Conservation (phyloP, 2,888 invertebrate species). For the Phortica magna region DNA sequence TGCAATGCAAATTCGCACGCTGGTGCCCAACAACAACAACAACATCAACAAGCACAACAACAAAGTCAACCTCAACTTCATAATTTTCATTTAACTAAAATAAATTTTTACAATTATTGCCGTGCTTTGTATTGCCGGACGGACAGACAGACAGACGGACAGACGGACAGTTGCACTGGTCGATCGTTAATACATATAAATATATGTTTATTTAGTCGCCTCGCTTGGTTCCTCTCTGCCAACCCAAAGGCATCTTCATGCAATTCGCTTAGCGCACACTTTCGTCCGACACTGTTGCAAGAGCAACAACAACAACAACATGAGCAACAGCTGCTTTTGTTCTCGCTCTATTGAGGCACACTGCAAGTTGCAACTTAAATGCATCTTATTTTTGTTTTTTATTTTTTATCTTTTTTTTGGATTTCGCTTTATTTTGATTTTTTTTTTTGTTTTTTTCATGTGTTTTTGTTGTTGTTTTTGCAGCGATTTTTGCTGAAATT, state of each 20-base stretch:
- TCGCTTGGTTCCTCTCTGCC: too few species aligned
- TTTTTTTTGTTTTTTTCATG: conserved; percentile 36
- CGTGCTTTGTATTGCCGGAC: not conserved
- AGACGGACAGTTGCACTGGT: too few species aligned
- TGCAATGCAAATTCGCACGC: not conserved
- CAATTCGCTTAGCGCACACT: too few species aligned
- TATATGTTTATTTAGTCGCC: too few species aligned
- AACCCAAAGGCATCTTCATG: too few species aligned
- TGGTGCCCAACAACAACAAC: conserved; percentile 8
- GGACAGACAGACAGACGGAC: conserved; percentile 37
- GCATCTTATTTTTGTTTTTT: conserved; percentile 57
- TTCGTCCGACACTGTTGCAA: too few species aligned
- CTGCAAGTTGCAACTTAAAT: conserved; percentile 52
- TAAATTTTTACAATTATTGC: conserved; percentile 62
- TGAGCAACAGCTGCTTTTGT: not conserved
- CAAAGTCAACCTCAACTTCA: conserved; percentile 63
- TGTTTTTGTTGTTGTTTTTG: conserved; percentile 44
- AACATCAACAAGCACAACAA: not conserved
- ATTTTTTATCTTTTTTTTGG: conserved; percentile 41
- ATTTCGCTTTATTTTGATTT: conserved; percentile 40
- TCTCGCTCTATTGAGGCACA: conserved; percentile 37
- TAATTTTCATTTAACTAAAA: conserved; percentile 69
- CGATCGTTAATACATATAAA: too few species aligned
- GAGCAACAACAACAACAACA: too few species aligned
- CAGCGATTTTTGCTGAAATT: conserved; percentile 44